Conservation (phyloP, 2,797 vertebrate genomes). For the Alauda arvensis region DNA sequence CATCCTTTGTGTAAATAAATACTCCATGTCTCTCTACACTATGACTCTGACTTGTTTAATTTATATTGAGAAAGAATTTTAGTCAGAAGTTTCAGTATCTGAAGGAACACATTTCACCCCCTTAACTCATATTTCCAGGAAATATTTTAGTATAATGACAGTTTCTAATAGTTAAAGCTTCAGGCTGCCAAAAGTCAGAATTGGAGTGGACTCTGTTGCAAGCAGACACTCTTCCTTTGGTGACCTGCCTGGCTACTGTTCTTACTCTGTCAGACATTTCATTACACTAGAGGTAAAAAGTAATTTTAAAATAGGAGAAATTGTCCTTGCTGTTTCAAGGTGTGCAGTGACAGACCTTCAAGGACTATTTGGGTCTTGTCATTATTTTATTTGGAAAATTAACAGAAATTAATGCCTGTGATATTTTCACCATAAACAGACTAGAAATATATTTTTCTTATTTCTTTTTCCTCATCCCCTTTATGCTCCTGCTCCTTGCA, state of each 20-base stretch:
- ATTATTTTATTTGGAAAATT: background rate
- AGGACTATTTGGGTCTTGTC: background rate
- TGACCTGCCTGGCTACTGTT: background rate
- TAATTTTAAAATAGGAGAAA: background rate
- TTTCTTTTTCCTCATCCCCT: rapidly evolving
- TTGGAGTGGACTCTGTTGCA: background rate
- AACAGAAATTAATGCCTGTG: background rate
- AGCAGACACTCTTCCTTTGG: background rate
- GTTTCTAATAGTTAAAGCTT: background rate
- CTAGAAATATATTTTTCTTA: background rate
- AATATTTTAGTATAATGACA: background rate
- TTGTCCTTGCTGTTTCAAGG: background rate
- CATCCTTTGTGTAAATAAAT: background rate
- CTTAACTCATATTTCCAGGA: background rate
- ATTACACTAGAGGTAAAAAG: background rate
- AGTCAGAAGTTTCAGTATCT: background rate
- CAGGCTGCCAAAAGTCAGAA: background rate
- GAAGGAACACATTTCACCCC: background rate
- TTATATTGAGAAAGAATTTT: background rate
- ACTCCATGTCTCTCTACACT: background rate
- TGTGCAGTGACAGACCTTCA: rapidly evolving
- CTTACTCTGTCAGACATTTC: background rate
- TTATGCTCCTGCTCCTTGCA: background rate
- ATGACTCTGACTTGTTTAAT: background rate
- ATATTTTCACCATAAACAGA: background rate